These are phyloP conservation scores for Syrmaticus mikado DNA, from an alignment of 2,113 vertebrate genomes.

Conservation along the genomic window DNA sequence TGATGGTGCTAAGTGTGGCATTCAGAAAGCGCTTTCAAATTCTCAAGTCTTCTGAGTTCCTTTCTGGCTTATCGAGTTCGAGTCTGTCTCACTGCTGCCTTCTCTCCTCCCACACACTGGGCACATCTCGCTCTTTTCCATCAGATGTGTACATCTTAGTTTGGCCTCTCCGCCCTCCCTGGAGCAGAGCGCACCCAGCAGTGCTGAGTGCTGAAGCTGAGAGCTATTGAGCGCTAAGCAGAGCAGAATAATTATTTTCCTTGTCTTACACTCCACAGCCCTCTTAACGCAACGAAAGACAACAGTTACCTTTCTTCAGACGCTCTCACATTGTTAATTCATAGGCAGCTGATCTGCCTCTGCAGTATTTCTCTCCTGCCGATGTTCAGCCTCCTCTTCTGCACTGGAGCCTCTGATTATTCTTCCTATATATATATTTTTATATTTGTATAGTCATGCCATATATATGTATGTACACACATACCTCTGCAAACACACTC, in stretches of 20 bases:
- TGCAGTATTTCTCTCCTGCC: neutral
- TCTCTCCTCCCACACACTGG: neutral
- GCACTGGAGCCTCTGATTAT: neutral
- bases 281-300: neutral
- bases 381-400: neutral
- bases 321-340: neutral
- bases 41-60: neutral
- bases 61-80: neutral
- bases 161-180: neutral
- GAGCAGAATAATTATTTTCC: constrained; percentile 61
- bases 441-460: neutral
- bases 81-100: rapidly evolving
- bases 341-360: neutral
- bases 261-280: constrained; percentile 15
- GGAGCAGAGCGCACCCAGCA: neutral
- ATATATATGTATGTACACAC: neutral
- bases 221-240: constrained; percentile 37
- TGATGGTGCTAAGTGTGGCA: neutral
- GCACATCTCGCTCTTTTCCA: neutral
- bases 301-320: neutral
- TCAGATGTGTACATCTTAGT: neutral
- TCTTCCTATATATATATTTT: neutral
- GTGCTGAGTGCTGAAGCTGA: neutral
- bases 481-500: neutral
- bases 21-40: neutral